Percentiles rank a stretch among this genome's conserved stretches.
phyloP scores from a whole-genome alignment of 2,888 invertebrate species.

The Eupithecia exiguata region DNA sequence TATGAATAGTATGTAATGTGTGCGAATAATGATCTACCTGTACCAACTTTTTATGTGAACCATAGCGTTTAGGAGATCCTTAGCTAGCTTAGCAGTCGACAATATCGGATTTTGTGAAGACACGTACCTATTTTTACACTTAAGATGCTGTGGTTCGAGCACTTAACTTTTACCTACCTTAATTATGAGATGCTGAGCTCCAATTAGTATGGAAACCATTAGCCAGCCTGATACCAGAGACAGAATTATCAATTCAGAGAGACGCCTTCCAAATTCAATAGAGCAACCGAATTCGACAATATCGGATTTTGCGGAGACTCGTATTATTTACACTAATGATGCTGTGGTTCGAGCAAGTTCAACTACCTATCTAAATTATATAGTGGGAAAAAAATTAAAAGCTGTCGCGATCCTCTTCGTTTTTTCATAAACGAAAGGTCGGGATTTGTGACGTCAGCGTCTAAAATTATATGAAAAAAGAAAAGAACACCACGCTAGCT shows the following conservation, averaged over 20 bases:
- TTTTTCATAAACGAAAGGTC: neutral
- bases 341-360: neutral
- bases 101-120: no score
- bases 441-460: neutral
- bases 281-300: conserved; percentile 16
- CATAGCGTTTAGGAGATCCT: neutral
- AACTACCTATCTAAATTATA: neutral
- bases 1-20: neutral
- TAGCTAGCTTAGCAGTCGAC: no score
- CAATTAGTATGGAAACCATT: neutral
- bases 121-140: no score
- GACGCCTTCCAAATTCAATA: conserved; percentile 29
- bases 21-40: neutral
- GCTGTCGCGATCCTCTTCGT: neutral
- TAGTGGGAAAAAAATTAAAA: neutral
- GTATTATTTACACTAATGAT: neutral
- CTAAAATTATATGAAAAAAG: neutral
- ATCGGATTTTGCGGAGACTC: conserved; percentile 9
- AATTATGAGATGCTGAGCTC: neutral
- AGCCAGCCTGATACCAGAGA: neutral
- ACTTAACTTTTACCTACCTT: no score
- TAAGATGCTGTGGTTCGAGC: no score
- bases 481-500: neutral
- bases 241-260: neutral
- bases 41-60: neutral